Conservation (phyloP, 2,888 invertebrate species). For the Acrocyrtus sp. region DNA sequence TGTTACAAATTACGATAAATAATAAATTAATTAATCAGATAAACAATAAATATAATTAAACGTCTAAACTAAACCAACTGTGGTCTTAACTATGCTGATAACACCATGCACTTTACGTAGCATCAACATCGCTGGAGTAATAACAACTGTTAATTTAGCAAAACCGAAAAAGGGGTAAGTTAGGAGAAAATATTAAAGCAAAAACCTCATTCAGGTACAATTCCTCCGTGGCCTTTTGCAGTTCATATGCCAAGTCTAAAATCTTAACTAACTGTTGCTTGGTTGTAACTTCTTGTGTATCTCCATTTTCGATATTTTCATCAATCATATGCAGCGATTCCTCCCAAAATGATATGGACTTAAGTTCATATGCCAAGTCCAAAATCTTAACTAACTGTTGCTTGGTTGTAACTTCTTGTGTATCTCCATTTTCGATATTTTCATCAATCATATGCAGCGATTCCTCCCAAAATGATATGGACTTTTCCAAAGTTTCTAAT, state of each 20-base stretch:
- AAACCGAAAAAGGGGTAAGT: too few species aligned
- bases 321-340: slow-evolving; percentile 87
- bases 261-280: slow-evolving; percentile 73
- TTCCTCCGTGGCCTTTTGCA: slow-evolving; percentile 88
- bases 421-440: slow-evolving; percentile 82
- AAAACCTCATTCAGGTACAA: slow-evolving; percentile 80
- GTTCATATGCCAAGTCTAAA: slow-evolving; percentile 83
- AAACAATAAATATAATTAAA: neutral
- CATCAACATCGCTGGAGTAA: too few species aligned
- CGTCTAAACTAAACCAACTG: neutral
- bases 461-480: slow-evolving; percentile 95
- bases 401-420: slow-evolving; percentile 35
- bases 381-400: slow-evolving; percentile 76
- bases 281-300: slow-evolving; percentile 65
- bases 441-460: slow-evolving; percentile 85
- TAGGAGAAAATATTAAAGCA: too few species aligned
- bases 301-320: slow-evolving; percentile 83
- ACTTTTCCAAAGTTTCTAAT: slow-evolving; percentile 91
- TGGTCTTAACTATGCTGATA: too few species aligned
- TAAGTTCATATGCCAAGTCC: slow-evolving; percentile 85
- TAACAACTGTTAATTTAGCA: too few species aligned
- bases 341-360: slow-evolving; percentile 95
- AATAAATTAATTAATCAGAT: neutral
- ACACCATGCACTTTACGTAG: too few species aligned
- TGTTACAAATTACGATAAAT: too few species aligned